Base-by-base conservation (phyloP, 2,888 invertebrate genomes). In the Stegophylla sp. region DNA sequence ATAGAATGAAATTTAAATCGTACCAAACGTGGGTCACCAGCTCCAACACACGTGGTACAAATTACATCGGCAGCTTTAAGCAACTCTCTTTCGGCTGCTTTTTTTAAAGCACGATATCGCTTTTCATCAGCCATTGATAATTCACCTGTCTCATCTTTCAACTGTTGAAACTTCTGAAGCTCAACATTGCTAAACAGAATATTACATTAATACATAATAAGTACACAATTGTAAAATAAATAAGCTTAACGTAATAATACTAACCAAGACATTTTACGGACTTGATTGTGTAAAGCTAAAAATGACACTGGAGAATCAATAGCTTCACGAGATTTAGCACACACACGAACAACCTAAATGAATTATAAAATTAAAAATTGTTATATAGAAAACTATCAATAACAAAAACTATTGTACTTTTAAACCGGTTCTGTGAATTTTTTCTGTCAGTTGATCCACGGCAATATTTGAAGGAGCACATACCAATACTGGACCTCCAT, bases 401-500 rank as follows among this genome's bases (percentile, higher is more conserved):
- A 72, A 20, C 1, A 45, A 66, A 61, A 56, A 43, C 66, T 13
- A 26, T 89, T 89, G 72, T 66, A 90, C 90, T 88, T 97, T 98
- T 59, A 99, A 89, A 69, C 98, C 98, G 9, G 98, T 98, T 84
- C 93, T 91, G 87, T 99, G 98, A 79, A 99, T 98, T 87, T 99
- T 99, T 87, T 98, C 98, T 0, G 99, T 98, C 23, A 99, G 89
- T 86, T 99, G 99, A 87, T 99, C 99, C 0, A 99, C 99, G 34
- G 99, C 99, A 1, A 98, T 99, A 87, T 99, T 99, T 82, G 97
- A 97, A 0, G 99, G 99, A 0, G 99, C 98, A 86, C 99, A 99
- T 0, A 99, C 99, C 1, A 99, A 89, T 0, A 99, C 97, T 0
- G 96, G 95, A 1, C 95, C 95, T 5, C 95, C 95, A 84, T 93